Evolutionary conservation across 1,140 invertebrate species (phyloP).

Genomic region (Leptopilina clavipes): DNA sequence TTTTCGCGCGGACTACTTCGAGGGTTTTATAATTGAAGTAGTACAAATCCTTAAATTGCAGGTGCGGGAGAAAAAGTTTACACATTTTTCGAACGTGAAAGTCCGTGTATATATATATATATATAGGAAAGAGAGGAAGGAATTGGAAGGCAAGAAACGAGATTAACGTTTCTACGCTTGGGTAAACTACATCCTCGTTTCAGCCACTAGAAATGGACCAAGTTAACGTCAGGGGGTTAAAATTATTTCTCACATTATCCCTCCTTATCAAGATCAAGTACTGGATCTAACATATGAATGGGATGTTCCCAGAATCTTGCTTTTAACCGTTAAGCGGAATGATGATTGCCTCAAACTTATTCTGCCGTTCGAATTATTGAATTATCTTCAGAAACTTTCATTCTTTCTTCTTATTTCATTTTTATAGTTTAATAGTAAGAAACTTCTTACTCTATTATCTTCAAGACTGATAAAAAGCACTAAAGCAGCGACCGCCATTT

Average conservation of each 20-base stretch:
- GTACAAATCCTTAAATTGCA: constrained; percentile 18
- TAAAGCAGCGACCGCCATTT: too few species aligned
- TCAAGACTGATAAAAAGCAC: too few species aligned
- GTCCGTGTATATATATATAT: not conserved
- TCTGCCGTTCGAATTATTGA: too few species aligned
- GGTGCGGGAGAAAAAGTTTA: not conserved
- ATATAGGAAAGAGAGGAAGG: not conserved
- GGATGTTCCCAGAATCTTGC: not conserved
- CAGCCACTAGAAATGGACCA: not conserved
- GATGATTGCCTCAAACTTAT: not conserved
- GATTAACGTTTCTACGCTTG: constrained; percentile 29
- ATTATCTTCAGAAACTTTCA: not conserved
- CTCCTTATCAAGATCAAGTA: constrained; percentile 15
- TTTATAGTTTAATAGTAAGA: too few species aligned
- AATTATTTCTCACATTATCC: constrained; percentile 24
- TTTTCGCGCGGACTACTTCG: not conserved
- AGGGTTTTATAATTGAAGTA: constrained; percentile 25
- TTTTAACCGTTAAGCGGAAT: not conserved
- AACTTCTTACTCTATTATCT: too few species aligned
- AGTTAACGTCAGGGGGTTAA: constrained; percentile 20
- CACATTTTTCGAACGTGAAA: not conserved
- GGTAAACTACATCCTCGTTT: constrained; percentile 13
- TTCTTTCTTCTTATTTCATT: not conserved
- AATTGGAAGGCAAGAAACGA: constrained; percentile 22
- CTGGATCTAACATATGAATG: constrained; percentile 5